Percentiles rank a stretch among this genome's conserved stretches.
phyloP scores from a whole-genome alignment of 2,797 vertebrate species.

The Meda fulgida region DNA sequence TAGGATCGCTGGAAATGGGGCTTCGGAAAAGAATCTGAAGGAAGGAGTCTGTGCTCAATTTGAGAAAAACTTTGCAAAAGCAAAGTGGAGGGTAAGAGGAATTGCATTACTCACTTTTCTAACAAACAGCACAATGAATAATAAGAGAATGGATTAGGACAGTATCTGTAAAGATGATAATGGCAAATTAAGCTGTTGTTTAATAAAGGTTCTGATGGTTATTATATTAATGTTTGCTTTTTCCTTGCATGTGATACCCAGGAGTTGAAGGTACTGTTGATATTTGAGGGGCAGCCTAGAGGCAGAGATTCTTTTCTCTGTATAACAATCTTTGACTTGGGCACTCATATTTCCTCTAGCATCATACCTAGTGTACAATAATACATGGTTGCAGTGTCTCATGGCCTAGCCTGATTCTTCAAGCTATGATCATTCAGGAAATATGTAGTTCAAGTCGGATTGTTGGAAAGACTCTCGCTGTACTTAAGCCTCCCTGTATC shows the following conservation, averaged over 20 bases:
- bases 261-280: conserved; percentile 85
- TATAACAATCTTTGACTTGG: conserved; percentile 58
- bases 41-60: conserved; percentile 88
- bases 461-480: conserved; percentile 70
- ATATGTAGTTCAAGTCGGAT: conserved; percentile 69
- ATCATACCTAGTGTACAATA: conserved; percentile 14
- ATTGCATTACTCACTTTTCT: conserved; percentile 28
- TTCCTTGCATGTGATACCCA: conserved; percentile 79
- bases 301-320: conserved; percentile 69
- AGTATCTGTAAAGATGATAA: conserved; percentile 53
- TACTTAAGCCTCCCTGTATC: conserved; percentile 68
- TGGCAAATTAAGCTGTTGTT: conserved; percentile 56
- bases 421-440: conserved; percentile 55
- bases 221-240: conserved; percentile 77
- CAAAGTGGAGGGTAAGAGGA: conserved; percentile 86
- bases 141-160: conserved; percentile 32
- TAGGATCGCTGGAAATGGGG: conserved; percentile 86
- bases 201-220: conserved; percentile 65
- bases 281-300: conserved; percentile 72
- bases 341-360: conserved; percentile 43
- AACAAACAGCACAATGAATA: conserved; percentile 41
- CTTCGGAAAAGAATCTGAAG: conserved; percentile 87
- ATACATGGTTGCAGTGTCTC: conserved; percentile 39
- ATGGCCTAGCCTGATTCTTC: conserved; percentile 45
- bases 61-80: conserved; percentile 91